These are phyloP conservation scores for Trematomus loennbergii DNA, from an alignment of 2,113 vertebrate genomes.

Conservation along the genomic window DNA sequence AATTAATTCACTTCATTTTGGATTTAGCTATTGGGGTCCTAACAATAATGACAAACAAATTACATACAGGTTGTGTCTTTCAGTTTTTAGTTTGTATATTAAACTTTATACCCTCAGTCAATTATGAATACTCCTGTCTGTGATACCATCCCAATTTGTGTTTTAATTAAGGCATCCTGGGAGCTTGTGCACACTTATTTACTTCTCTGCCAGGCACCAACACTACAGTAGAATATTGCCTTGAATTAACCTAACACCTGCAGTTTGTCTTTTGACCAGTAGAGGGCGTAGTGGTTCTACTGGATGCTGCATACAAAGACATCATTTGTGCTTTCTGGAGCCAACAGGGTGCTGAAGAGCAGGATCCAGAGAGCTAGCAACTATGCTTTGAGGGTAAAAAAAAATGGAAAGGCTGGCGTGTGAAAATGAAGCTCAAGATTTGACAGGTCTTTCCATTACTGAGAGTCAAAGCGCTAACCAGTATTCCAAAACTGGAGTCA, in stretches of 20 bases:
- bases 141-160: slow-evolving; percentile 12
- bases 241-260: slow-evolving; percentile 16
- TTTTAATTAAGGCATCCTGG: slow-evolving; percentile 41
- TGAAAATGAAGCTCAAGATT: slow-evolving; percentile 10
- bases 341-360: slow-evolving; percentile 23
- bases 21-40: background rate
- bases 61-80: background rate
- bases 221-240: background rate
- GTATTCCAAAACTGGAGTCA: slow-evolving; percentile 31
- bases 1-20: slow-evolving; percentile 3
- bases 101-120: background rate
- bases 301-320: slow-evolving; percentile 29
- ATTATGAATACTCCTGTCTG: background rate
- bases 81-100: background rate
- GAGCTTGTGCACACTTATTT: slow-evolving; percentile 40
- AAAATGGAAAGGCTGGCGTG: slow-evolving; percentile 25
- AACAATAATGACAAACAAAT: background rate
- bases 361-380: slow-evolving; percentile 20
- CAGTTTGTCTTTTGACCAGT: slow-evolving; percentile 48
- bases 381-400: slow-evolving; percentile 27
- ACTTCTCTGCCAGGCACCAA: background rate
- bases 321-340: slow-evolving; percentile 25
- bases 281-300: slow-evolving; percentile 68
- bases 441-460: slow-evolving; percentile 58
- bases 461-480: slow-evolving; percentile 26